A percentile compares a stretch with the other conserved stretches of the same genome.
phyloP scores from a whole-genome alignment of 2,113 vertebrate species.

The Microcebus tavaratra region DNA sequence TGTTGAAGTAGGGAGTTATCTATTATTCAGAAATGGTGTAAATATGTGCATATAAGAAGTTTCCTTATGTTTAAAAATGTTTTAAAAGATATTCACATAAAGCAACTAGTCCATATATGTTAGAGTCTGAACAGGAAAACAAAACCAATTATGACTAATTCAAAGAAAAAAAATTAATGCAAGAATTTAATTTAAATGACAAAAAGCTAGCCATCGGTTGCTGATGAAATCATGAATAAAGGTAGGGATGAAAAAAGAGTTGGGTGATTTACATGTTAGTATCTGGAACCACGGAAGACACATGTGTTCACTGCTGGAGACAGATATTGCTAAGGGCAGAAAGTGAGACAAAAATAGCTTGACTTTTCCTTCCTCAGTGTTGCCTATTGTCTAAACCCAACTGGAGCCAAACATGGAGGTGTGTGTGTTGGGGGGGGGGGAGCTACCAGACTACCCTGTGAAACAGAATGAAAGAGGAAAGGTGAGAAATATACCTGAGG shows the following conservation, averaged over 20 bases:
- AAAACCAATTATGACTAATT: neutral
- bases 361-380: neutral
- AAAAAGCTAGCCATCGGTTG: neutral
- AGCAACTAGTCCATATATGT: neutral
- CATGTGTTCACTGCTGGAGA: neutral
- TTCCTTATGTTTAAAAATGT: neutral
- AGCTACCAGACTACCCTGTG: neutral
- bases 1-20: neutral
- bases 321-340: neutral
- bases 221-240: neutral
- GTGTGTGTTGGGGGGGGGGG: fast-evolving
- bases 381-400: neutral
- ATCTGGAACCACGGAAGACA: neutral
- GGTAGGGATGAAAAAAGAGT: neutral
- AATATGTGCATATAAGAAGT: neutral
- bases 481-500: neutral
- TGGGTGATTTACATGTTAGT: neutral
- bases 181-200: neutral
- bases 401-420: neutral
- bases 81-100: neutral
- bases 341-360: neutral
- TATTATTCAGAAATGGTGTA: neutral
- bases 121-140: neutral
- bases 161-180: neutral
- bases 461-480: neutral